Evolutionary conservation across 1,140 invertebrate genomes (phyloP).

Genomic region (Saccostrea echinata): DNA sequence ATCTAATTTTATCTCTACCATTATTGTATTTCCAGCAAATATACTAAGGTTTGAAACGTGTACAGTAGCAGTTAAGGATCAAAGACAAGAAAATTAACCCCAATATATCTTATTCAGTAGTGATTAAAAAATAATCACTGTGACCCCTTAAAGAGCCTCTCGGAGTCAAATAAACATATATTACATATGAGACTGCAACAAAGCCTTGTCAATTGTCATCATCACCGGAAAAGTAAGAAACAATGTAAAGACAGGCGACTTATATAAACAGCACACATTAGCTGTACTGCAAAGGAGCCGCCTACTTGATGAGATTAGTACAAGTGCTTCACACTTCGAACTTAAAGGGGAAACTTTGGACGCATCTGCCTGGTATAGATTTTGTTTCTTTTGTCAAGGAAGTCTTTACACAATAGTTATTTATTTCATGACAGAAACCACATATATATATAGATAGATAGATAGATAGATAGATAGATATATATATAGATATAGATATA

Average conservation of each 20-base stretch:
- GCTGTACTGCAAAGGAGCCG: not conserved
- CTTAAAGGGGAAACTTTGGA: not conserved
- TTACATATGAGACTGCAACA: constrained; percentile 25
- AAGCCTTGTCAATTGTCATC: not conserved
- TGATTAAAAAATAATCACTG: not conserved
- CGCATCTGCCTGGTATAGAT: not conserved
- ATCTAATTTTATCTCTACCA: not conserved
- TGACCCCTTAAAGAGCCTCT: not conserved
- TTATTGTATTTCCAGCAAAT: not conserved
- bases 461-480: no score
- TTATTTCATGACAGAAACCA: no score
- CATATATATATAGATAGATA: no score
- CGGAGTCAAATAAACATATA: not conserved
- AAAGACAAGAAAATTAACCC: not conserved
- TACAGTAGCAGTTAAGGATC: not conserved
- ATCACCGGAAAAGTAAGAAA: constrained; percentile 20
- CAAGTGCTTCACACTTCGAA: not conserved
- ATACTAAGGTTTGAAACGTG: not conserved
- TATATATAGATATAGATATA: no score
- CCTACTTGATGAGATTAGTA: not conserved
- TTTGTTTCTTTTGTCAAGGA: not conserved
- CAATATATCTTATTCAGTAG: not conserved
- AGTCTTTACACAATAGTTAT: not conserved
- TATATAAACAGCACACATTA: not conserved
- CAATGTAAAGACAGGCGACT: not conserved